Percentiles rank a stretch among this genome's conserved stretches.
Evolutionary conservation across 2,888 invertebrate genomes (phyloP).

Genomic region (Tetragonisca angustula): DNA sequence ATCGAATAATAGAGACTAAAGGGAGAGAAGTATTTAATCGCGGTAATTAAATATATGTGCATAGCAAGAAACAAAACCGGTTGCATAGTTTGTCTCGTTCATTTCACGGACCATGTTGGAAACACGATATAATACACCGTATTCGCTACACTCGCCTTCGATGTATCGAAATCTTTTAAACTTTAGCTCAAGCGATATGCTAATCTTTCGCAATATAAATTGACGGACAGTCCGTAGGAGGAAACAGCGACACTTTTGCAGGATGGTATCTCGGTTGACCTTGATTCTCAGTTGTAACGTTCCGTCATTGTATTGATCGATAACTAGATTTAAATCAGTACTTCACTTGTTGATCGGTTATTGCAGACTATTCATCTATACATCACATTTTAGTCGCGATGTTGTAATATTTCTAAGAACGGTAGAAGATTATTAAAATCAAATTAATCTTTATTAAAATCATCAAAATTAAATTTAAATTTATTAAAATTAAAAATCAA

Average conservation of each 20-base stretch:
- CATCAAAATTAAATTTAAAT: too few species aligned
- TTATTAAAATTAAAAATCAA: neutral
- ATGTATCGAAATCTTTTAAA: constrained; percentile 42
- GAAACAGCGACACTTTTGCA: constrained; percentile 27
- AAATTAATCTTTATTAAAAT: neutral
- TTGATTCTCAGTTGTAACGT: constrained; percentile 45
- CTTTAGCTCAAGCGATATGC: constrained; percentile 41
- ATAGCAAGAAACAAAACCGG: constrained; percentile 43
- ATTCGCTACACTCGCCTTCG: constrained; percentile 30
- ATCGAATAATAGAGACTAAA: neutral
- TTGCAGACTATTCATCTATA: neutral
- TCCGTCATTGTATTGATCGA: constrained; percentile 36
- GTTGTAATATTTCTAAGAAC: neutral
- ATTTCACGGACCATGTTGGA: constrained; percentile 42
- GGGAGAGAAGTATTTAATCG: constrained; percentile 16
- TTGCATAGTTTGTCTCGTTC: constrained; percentile 37
- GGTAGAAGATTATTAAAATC: too few species aligned
- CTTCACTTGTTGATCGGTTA: neutral
- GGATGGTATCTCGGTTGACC: constrained; percentile 35
- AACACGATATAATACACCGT: constrained; percentile 38
- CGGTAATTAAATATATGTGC: constrained; percentile 33
- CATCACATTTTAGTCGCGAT: neutral
- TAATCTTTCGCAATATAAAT: constrained; percentile 45
- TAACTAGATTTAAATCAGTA: constrained; percentile 30
- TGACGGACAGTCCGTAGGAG: constrained; percentile 12